Conservation (phyloP, 2,113 vertebrate species). For the Nannospalax galili region DNA sequence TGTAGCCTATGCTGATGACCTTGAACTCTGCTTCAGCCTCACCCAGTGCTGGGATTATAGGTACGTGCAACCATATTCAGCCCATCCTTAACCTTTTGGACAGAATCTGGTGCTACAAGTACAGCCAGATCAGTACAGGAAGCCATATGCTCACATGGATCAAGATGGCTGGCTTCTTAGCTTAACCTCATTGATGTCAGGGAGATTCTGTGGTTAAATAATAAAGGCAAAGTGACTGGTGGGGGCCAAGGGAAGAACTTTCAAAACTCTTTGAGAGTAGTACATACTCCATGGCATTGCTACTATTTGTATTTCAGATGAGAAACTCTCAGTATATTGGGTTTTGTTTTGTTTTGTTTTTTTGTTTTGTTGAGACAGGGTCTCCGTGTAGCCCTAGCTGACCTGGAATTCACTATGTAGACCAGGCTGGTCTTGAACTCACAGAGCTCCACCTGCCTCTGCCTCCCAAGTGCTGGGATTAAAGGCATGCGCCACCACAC, state of each 20-base stretch:
- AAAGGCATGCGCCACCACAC: too few species aligned
- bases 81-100: not conserved
- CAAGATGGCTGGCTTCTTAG: not conserved
- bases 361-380: too few species aligned
- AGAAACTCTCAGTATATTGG: not conserved
- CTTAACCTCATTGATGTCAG: not conserved
- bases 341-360: too few species aligned
- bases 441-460: too few species aligned
- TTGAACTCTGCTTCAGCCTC: not conserved
- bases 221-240: not conserved
- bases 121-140: not conserved
- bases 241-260: not conserved
- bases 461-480: too few species aligned
- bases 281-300: not conserved
- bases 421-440: too few species aligned
- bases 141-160: fast-evolving
- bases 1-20: not conserved
- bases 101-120: not conserved
- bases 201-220: not conserved
- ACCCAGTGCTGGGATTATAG: not conserved
- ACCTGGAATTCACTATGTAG: too few species aligned
- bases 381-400: too few species aligned
- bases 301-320: not conserved
- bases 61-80: not conserved
- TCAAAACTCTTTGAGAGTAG: not conserved